phyloP scores from a whole-genome alignment of 2,113 vertebrate genomes.

The Ia io region DNA sequence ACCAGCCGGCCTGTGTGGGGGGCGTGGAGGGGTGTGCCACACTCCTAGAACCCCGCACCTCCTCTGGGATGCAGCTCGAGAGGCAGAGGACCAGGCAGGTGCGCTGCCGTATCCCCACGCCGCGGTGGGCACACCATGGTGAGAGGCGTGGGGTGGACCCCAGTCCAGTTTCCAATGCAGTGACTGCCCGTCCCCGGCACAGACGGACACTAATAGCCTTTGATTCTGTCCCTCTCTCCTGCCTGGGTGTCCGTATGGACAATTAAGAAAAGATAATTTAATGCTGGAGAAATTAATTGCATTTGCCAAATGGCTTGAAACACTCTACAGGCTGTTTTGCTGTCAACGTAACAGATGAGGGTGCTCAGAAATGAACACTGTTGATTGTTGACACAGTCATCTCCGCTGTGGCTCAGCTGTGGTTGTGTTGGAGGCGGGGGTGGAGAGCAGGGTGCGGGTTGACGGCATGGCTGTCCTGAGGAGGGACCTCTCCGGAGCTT shows the following conservation, averaged over 20 bases:
- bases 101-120: fast-evolving
- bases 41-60: not conserved
- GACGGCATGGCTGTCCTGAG: slow-evolving; percentile 49
- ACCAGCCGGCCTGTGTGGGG: fast-evolving
- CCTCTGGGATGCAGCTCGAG: not conserved
- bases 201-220: not conserved
- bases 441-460: not conserved
- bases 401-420: slow-evolving; percentile 71
- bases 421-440: slow-evolving; percentile 15
- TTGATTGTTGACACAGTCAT: slow-evolving; percentile 65
- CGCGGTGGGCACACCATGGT: fast-evolving
- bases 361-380: slow-evolving; percentile 29
- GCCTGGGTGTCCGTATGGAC: not conserved
- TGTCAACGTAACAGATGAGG: slow-evolving; percentile 62
- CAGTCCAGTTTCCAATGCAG: not conserved
- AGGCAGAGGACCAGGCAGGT: not conserved
- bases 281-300: slow-evolving; percentile 70
- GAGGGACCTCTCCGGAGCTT: not conserved
- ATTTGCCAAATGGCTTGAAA: slow-evolving; percentile 71
- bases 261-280: slow-evolving; percentile 72
- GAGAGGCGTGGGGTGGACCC: not conserved
- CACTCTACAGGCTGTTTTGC: slow-evolving; percentile 20
- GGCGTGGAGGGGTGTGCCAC: not conserved
- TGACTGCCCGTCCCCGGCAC: not conserved
- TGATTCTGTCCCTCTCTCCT: slow-evolving; percentile 31